Evolutionary conservation across 2,113 vertebrate genomes (phyloP), one percentile per base, ranked within the genome.

Genomic region (Halcyon malimbica): DNA sequence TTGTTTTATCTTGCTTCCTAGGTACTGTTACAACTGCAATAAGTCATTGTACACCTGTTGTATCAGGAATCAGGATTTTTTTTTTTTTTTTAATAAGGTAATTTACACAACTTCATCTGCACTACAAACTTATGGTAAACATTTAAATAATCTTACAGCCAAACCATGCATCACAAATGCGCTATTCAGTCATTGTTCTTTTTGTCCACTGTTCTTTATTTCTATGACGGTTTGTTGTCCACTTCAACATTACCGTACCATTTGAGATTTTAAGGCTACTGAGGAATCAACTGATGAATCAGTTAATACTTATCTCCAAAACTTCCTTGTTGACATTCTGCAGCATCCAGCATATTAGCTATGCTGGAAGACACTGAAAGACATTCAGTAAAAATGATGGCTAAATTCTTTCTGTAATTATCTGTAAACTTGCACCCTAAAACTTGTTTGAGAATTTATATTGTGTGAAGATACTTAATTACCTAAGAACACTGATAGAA

Each of bases 1-100:
- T 98, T 94, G 76, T 97, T 98, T 98, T 96, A 96, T 93, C 96
- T 97, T 98, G 97, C 96, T 98, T 97, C 97, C 97, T 98, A 95
- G 96, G 97, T 98, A 98, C 97, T 98, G 98, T 97, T 98, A 98
- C 98, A 98, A 98, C 98, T 98, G 98, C 98, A 98, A 98, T 98
- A 98, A 98, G 96, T 98, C 97, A 97, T 96, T 97, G 96, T 98
- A 98, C 76, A 97, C 93, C 93, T 98, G 97, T 98, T 98, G 97
- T 98, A 98, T 97, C 98, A 98, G 97, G 96, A 97, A 98, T 98
- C 97, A 91, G 97, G 96, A 97, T 97, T 92, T 33, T 89, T 90
- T 93, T 90, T 94, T 96, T 97, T 96, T 96, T 35, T 35, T 35
- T 35, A 35, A 93, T 87, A 95, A 93, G n/a, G 51, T 96, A 87